A percentile compares a stretch with the other conserved stretches of the same genome.
These are phyloP conservation scores for Gila robusta DNA, from an alignment of 2,797 vertebrate genomes.

Conservation along the genomic window DNA sequence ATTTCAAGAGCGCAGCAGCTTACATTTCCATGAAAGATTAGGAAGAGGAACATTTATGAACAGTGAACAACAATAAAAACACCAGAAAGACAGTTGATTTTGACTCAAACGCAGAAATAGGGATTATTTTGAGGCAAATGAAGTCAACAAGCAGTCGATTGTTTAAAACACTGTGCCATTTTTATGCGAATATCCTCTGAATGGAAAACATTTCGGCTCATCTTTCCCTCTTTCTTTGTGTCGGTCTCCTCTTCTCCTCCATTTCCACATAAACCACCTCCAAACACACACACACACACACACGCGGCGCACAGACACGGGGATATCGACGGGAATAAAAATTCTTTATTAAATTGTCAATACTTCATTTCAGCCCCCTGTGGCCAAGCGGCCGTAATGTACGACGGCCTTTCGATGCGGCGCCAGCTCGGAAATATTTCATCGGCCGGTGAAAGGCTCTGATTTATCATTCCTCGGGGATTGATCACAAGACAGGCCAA, in stretches of 20 bases:
- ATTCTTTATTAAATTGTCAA: conserved; percentile 78
- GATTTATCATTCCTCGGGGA: conserved; percentile 60
- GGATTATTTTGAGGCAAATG: neutral
- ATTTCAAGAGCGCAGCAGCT: neutral
- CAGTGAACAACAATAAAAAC: neutral
- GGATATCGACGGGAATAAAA: conserved; percentile 72
- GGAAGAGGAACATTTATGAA: neutral
- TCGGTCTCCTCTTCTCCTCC: neutral
- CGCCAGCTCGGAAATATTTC: conserved; percentile 59
- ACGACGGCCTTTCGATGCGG: conserved; percentile 49
- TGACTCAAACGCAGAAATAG: neutral
- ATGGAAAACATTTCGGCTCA: neutral
- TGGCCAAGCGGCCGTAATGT: conserved; percentile 50
- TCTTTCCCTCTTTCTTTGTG: neutral
- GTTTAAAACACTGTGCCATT: neutral
- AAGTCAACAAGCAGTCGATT: neutral
- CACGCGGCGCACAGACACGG: neutral
- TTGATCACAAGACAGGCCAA: conserved; percentile 42
- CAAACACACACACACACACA: neutral
- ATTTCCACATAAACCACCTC: neutral
- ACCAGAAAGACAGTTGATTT: neutral
- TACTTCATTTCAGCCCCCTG: conserved; percentile 67
- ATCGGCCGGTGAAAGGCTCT: conserved; percentile 31
- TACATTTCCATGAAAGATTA: neutral
- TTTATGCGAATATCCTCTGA: neutral